Evolutionary conservation across 2,888 invertebrate genomes (phyloP).

Genomic region (Glyphotaelius pellucidus): DNA sequence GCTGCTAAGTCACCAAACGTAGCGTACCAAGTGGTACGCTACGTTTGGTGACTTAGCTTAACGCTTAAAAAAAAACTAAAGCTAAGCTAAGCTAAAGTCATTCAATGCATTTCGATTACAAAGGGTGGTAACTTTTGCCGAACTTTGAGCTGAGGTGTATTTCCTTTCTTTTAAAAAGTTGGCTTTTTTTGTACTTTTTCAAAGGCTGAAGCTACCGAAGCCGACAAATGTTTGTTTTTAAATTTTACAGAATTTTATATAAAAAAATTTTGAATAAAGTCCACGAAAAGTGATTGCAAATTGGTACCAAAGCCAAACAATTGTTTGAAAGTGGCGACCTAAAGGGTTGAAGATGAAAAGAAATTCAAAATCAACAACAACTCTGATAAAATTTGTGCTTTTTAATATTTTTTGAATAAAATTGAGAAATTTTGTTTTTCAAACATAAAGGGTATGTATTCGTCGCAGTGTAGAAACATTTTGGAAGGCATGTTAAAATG

Average conservation of each 20-base stretch:
- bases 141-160: too few species aligned
- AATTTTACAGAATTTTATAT: background rate
- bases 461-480: background rate
- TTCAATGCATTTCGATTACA: too few species aligned
- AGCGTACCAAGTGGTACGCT: too few species aligned
- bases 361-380: background rate
- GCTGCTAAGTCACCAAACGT: too few species aligned
- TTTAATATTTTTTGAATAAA: background rate
- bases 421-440: too few species aligned
- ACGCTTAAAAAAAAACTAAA: too few species aligned
- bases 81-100: too few species aligned
- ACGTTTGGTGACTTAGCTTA: too few species aligned
- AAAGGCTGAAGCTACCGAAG: background rate
- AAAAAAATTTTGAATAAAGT: background rate
- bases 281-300: background rate
- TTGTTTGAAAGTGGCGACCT: background rate
- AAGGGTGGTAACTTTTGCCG: too few species aligned
- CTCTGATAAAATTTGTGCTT: background rate
- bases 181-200: background rate
- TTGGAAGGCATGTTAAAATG: background rate
- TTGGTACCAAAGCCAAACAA: background rate
- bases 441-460: background rate
- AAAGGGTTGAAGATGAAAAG: background rate
- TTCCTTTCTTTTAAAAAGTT: too few species aligned
- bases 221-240: background rate